Evolutionary conservation across 2,888 invertebrate species (phyloP), one percentile per base, ranked within the genome.

Genomic region (Agonopterix heracliana): DNA sequence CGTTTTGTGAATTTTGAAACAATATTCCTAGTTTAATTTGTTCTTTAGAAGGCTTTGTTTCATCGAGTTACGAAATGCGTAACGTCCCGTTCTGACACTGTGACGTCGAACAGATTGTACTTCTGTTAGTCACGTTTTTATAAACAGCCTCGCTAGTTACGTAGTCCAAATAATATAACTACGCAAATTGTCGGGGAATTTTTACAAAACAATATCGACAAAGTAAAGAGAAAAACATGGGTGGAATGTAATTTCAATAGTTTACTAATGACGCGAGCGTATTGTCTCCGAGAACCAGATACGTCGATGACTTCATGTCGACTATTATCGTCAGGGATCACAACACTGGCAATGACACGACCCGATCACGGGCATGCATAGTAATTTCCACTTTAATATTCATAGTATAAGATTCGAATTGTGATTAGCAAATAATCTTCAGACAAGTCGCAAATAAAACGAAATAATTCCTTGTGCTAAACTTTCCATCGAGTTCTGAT

Each of bases 131-230:
- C 10, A 38, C n/a, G 10, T 38, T 4, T 11, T 38, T 10, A 38
- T 11, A 11, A 38, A 38, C 38, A 38, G 26, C 26, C 38, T 10
- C 10, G 38, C 11, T 38, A 38, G 10, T 13, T 42, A 13, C 13
- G 56, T 56, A 26, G 26, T 26, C 26, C 26, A 47, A 56, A 50
- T 52, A 54, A 56, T 56, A 61, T 68, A 73, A 81, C 79, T 83
- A 81, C 84, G 88, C 81, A 85, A 71, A 77, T 75, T 70, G 65
- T 70, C 64, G 59, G 58, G 64, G 78, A 82, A 81, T 78, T 80
- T 84, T 80, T 76, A 71, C 70, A 84, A 87, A 84, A 72, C 83
- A 54, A 41, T 41, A 41, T n/a, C 41, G 52, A 56, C 71, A 67
- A 68, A 71, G 57, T 55, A 47, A 51, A 57, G 64, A 66, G 74